Conservation (phyloP, 2,113 vertebrate genomes). For the Dascyllus trimaculatus region DNA sequence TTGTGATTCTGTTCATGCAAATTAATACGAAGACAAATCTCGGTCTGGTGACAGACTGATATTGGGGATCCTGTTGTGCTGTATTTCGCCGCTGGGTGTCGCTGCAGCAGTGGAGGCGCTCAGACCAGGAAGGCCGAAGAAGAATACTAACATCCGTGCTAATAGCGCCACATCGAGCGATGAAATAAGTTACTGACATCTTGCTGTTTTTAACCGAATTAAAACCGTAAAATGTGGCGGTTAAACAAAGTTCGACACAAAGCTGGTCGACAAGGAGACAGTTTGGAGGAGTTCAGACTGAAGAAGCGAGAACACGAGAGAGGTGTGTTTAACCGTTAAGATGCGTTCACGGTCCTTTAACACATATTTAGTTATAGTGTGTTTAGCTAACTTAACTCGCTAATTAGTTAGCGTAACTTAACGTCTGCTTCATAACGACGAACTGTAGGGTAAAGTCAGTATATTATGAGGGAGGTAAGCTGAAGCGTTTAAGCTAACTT, state of each 20-base stretch:
- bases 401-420: neutral
- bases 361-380: neutral
- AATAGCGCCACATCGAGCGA: too few species aligned
- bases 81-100: neutral
- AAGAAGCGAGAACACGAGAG: slow-evolving; percentile 82
- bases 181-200: neutral
- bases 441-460: neutral
- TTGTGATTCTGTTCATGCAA: too few species aligned
- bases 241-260: slow-evolving; percentile 78
- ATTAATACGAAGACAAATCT: too few species aligned
- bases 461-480: neutral
- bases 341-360: neutral
- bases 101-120: neutral
- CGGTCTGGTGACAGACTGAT: too few species aligned
- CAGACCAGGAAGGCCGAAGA: neutral
- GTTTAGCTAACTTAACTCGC: neutral
- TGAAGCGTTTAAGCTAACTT: too few species aligned
- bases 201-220: neutral
- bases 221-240: slow-evolving; percentile 78
- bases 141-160: neutral
- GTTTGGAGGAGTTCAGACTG: slow-evolving; percentile 72
- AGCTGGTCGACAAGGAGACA: slow-evolving; percentile 48
- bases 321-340: slow-evolving; percentile 51
- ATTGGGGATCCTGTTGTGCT: neutral
- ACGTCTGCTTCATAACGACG: neutral